phyloP scores from a whole-genome alignment of 1,140 invertebrate species.

The Cydia pomonella region DNA sequence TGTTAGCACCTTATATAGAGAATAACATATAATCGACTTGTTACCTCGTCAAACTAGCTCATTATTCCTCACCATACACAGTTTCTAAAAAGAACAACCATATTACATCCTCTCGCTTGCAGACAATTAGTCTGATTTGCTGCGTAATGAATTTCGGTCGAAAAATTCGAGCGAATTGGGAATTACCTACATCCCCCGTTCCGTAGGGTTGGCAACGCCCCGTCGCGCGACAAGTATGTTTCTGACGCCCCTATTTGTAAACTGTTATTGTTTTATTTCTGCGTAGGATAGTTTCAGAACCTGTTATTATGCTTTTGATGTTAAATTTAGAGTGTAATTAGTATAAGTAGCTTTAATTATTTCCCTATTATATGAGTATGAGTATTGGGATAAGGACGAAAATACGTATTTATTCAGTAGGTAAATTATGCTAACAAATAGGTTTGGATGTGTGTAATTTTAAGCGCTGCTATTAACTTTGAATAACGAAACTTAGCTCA shows the following conservation, averaged over 20 bases:
- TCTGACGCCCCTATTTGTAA: slow-evolving; percentile 59
- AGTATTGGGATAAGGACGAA: not conserved
- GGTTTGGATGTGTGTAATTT: no score
- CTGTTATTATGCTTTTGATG: slow-evolving; percentile 23
- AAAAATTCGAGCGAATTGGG: slow-evolving; percentile 5
- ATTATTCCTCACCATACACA: not conserved
- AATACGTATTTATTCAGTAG: not conserved
- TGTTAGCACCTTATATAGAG: no score
- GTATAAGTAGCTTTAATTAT: not conserved
- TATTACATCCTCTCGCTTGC: not conserved
- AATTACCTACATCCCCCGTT: slow-evolving; percentile 33
- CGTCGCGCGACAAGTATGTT: slow-evolving; percentile 45
- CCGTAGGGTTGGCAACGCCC: slow-evolving; percentile 44
- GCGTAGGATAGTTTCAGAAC: slow-evolving; percentile 40
- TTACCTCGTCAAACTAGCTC: not conserved
- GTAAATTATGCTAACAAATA: not conserved
- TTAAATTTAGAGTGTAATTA: not conserved
- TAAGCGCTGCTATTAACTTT: no score
- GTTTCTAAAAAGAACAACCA: not conserved
- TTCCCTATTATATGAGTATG: no score
- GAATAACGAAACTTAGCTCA: no score
- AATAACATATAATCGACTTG: not conserved
- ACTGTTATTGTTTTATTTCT: slow-evolving; percentile 45
- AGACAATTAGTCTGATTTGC: not conserved
- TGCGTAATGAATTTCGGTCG: not conserved